phyloP scores from a whole-genome alignment of 2,113 vertebrate genomes.

The Brachionichthys hirsutus region DNA sequence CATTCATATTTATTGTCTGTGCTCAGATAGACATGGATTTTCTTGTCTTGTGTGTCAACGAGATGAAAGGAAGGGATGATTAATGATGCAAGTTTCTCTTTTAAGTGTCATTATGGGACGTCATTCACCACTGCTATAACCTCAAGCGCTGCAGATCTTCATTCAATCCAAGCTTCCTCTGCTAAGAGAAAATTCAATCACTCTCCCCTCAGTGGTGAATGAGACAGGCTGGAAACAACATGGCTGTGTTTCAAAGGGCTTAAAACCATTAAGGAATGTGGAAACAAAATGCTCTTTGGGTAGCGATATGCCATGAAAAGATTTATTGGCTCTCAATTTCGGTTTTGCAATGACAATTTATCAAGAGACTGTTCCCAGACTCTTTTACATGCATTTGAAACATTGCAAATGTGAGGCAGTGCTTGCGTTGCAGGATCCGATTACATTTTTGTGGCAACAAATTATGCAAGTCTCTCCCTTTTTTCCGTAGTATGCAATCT shows the following conservation, averaged over 20 bases:
- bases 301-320: not conserved
- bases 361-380: too few species aligned
- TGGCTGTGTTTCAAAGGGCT: constrained; percentile 15
- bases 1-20: constrained; percentile 87
- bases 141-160: constrained; percentile 54
- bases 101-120: constrained; percentile 74
- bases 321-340: constrained; percentile 1
- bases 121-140: constrained; percentile 63
- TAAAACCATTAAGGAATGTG: constrained; percentile 11
- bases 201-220: constrained; percentile 26
- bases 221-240: constrained; percentile 32
- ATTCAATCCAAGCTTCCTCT: constrained; percentile 43
- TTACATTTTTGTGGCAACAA: constrained; percentile 7
- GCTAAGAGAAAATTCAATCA: constrained; percentile 43
- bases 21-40: constrained; percentile 87
- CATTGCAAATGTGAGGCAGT: not conserved
- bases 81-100: constrained; percentile 81
- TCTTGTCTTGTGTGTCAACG: constrained; percentile 82
- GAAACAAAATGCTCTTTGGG: constrained; percentile 8
- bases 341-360: too few species aligned
- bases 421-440: constrained; percentile 4
- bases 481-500: not conserved
- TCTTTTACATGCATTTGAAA: constrained; percentile 20
- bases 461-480: constrained; percentile 1
- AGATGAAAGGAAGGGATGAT: constrained; percentile 85